Conservation (phyloP, 2,888 invertebrate genomes). For the Cyaniris semiargus region DNA sequence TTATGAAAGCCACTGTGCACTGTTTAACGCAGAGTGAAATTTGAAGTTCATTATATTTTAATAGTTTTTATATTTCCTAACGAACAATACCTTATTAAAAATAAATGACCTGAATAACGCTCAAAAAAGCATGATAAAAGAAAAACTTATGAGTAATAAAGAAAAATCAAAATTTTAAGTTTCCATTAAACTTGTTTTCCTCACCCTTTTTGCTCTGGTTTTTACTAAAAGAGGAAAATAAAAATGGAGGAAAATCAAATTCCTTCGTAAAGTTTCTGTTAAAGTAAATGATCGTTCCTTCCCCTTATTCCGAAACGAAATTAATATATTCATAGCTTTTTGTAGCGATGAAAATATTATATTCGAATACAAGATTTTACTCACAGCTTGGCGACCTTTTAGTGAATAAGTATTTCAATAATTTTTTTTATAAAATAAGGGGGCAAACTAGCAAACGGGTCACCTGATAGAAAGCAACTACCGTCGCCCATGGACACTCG, state of each 20-base stretch:
- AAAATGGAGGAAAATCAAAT: background rate
- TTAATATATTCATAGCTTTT: slow-evolving; percentile 31
- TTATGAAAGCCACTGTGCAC: background rate
- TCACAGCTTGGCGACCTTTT: background rate
- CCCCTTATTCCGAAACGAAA: slow-evolving; percentile 24
- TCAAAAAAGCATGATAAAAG: too few relatives aligned
- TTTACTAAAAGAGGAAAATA: background rate
- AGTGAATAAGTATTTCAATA: background rate
- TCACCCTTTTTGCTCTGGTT: slow-evolving; percentile 2
- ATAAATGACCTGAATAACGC: too few relatives aligned
- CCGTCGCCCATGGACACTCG: too few relatives aligned
- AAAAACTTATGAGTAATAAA: background rate
- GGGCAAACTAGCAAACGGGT: too few relatives aligned
- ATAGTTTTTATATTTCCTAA: background rate
- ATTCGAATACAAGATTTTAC: slow-evolving; percentile 18
- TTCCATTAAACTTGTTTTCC: background rate
- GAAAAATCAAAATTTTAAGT: background rate
- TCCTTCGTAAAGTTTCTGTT: slow-evolving; percentile 10
- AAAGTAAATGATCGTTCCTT: slow-evolving; percentile 20
- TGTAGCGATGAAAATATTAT: slow-evolving; percentile 13
- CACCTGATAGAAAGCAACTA: too few relatives aligned
- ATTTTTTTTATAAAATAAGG: too few relatives aligned
- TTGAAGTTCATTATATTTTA: background rate
- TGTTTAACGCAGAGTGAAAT: background rate
- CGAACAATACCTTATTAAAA: too few relatives aligned